A percentile compares a stretch with the other conserved stretches of the same genome.
Evolutionary conservation across 1,140 invertebrate species (phyloP).

Genomic region (Wiebesia pumilae): DNA sequence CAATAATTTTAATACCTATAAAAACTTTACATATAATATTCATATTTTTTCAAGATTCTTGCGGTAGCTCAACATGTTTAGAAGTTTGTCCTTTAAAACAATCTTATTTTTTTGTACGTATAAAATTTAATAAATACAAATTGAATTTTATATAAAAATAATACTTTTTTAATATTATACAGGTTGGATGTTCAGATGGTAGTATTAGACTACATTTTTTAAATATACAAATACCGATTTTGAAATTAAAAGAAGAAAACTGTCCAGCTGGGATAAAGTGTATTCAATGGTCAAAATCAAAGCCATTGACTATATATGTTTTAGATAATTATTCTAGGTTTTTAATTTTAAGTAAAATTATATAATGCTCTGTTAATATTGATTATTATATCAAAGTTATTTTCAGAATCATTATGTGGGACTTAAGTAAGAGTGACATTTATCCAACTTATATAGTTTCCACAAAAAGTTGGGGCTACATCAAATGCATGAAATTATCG

Average conservation of each 20-base stretch:
- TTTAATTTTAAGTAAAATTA: constrained; percentile 34
- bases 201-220: constrained; percentile 74
- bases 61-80: constrained; percentile 69
- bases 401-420: constrained; percentile 77
- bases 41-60: constrained; percentile 63
- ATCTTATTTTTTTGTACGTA: constrained; percentile 75
- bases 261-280: constrained; percentile 67
- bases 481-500: constrained; percentile 70
- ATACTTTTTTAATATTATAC: constrained; percentile 45
- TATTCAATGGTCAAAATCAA: constrained; percentile 78
- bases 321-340: constrained; percentile 76
- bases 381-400: background rate
- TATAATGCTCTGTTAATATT: background rate
- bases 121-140: background rate
- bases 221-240: constrained; percentile 73
- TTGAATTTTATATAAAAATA: constrained; percentile 4
- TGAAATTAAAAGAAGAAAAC: constrained; percentile 71
- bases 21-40: constrained; percentile 1
- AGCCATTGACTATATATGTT: constrained; percentile 77
- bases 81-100: constrained; percentile 77
- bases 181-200: constrained; percentile 78
- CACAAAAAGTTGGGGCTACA: constrained; percentile 61
- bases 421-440: constrained; percentile 75
- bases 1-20: constrained; percentile 39
- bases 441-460: constrained; percentile 65